These are phyloP conservation scores for Leptocoma aspasia DNA, from an alignment of 2,113 vertebrate genomes.

Conservation along the genomic window DNA sequence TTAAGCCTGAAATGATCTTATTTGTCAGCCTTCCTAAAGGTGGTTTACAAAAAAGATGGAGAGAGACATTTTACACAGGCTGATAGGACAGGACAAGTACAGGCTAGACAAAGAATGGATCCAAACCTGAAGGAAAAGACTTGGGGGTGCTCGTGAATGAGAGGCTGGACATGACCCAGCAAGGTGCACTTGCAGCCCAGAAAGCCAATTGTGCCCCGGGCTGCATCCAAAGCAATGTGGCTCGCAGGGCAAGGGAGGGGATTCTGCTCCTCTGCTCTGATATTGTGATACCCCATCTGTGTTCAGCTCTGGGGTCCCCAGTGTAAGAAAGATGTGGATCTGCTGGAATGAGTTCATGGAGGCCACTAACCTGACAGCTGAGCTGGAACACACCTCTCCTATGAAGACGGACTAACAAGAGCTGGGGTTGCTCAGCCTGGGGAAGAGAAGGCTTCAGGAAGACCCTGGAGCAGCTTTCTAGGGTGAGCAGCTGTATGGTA, in stretches of 20 bases:
- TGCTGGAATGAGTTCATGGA: neutral
- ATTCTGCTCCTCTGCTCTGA: neutral
- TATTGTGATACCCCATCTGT: neutral
- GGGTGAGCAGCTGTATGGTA: neutral
- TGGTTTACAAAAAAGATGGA: neutral
- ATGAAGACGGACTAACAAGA: neutral
- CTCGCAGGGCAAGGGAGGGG: rapidly evolving
- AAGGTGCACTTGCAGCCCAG: neutral
- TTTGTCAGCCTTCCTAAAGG: neutral
- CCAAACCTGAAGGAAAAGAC: neutral
- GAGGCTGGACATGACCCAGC: neutral
- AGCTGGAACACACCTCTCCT: neutral
- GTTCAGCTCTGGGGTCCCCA: neutral
- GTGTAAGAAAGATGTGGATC: neutral
- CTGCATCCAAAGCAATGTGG: neutral
- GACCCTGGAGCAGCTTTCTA: neutral
- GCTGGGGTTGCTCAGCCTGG: neutral
- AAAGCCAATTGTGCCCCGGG: neutral
- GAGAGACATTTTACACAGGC: neutral
- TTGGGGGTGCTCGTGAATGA: neutral
- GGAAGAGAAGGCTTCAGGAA: neutral
- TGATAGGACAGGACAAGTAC: neutral
- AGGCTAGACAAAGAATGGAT: neutral
- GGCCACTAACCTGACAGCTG: neutral
- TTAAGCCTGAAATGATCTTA: neutral